Evolutionary conservation across 2,113 vertebrate species (phyloP).

Genomic region (Sporophila hypoxantha): DNA sequence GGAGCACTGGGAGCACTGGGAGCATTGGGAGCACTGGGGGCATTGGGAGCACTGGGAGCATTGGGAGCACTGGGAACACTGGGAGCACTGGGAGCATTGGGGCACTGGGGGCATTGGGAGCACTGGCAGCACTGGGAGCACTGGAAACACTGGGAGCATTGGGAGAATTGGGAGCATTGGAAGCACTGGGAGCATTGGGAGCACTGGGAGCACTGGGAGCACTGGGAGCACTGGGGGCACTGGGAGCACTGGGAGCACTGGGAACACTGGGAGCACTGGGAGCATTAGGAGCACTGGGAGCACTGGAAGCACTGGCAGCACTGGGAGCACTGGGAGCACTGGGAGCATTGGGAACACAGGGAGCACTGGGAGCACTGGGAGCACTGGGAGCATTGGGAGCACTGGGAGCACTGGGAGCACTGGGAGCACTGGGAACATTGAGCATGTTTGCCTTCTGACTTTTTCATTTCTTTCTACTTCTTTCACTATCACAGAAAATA

Average conservation of each 20-base stretch:
- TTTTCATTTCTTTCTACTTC: not conserved
- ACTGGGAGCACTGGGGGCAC: not conserved
- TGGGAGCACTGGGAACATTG: not conserved
- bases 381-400: not conserved
- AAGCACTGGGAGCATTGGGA: not conserved
- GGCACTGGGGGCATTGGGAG: not conserved
- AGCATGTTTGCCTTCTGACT: not conserved
- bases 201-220: not conserved
- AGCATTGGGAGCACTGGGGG: no score
- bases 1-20: not conserved
- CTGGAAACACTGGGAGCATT: not conserved
- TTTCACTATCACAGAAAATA: not conserved
- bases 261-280: not conserved
- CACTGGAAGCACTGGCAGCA: not conserved
- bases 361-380: not conserved
- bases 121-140: not conserved
- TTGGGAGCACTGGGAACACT: not conserved
- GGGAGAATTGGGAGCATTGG: not conserved
- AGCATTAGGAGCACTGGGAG: no score
- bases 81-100: no score
- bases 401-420: not conserved
- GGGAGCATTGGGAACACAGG: not conserved
- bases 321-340: not conserved
- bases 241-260: not conserved
- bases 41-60: no score